These are phyloP conservation scores for Pseudopleuronectes americanus DNA, from an alignment of 2,797 vertebrate genomes.

Conservation along the genomic window DNA sequence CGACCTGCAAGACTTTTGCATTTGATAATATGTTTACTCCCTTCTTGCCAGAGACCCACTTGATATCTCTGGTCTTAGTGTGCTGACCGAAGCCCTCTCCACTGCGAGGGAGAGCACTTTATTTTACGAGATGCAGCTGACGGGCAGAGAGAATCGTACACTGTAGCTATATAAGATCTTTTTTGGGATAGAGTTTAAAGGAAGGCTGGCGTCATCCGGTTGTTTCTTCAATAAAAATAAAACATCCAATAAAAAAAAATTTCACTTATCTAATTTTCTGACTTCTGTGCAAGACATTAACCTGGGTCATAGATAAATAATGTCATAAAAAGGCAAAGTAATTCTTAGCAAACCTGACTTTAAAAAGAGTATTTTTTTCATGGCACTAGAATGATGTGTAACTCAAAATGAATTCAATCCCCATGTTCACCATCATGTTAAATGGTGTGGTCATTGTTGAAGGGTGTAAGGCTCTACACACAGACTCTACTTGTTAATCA, in stretches of 20 bases:
- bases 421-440: too few relatives aligned
- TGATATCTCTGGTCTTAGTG: constrained; percentile 59
- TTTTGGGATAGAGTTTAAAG: too few relatives aligned
- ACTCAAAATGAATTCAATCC: too few relatives aligned
- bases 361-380: too few relatives aligned
- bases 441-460: too few relatives aligned
- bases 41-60: constrained; percentile 61
- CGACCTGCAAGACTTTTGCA: constrained; percentile 46
- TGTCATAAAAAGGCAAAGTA: background rate
- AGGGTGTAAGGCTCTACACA: too few relatives aligned
- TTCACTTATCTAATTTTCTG: too few relatives aligned
- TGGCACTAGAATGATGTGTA: too few relatives aligned
- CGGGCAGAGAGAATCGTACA: background rate
- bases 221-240: too few relatives aligned
- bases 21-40: constrained; percentile 68
- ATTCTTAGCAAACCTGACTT: background rate
- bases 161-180: background rate
- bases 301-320: background rate
- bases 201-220: too few relatives aligned
- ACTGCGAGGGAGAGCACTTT: constrained; percentile 25
- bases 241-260: too few relatives aligned
- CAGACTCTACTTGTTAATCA: background rate
- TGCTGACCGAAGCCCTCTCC: constrained; percentile 48
- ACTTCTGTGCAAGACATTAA: too few relatives aligned
- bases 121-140: constrained; percentile 21